Evolutionary conservation across 2,113 vertebrate genomes (phyloP).

Genomic region (Pipra filicauda): DNA sequence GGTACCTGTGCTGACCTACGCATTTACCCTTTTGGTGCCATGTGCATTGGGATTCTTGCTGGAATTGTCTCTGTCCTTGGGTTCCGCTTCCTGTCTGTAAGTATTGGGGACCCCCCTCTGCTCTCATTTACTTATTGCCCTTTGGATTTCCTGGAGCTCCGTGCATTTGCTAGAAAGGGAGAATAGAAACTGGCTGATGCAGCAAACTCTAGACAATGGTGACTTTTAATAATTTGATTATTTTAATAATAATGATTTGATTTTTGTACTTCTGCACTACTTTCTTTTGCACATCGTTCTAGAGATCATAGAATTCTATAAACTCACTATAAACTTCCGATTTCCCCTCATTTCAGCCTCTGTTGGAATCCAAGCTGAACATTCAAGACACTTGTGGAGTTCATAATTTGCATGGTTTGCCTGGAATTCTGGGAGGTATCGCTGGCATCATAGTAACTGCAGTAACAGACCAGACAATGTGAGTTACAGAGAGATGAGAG

Average conservation of each 20-base stretch:
- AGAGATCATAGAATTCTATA: neutral
- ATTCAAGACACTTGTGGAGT: constrained; percentile 96
- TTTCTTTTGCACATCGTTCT: neutral
- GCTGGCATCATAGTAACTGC: constrained; percentile 82
- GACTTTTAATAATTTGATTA: neutral
- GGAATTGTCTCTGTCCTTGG: constrained; percentile 88
- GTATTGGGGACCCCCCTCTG: constrained; percentile 7
- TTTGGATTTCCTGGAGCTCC: neutral
- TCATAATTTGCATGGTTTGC: constrained; percentile 96
- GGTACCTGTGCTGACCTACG: constrained; percentile 91
- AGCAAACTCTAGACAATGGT: neutral
- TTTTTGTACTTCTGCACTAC: neutral
- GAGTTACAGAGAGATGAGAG: neutral
- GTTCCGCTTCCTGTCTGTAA: constrained; percentile 86
- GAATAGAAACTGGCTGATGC: neutral
- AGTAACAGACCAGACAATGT: constrained; percentile 33
- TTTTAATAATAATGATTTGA: neutral
- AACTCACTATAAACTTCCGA: neutral
- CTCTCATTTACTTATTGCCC: neutral
- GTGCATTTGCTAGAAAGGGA: neutral
- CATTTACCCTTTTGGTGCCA: constrained; percentile 80
- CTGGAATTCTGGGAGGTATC: constrained; percentile 87
- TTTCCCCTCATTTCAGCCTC: constrained; percentile 77
- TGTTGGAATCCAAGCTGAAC: constrained; percentile 80
- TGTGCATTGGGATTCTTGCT: constrained; percentile 86